Percentiles rank a stretch among this genome's conserved stretches.
phyloP scores from a whole-genome alignment of 1,140 invertebrate genomes.

The Venturia canescens region DNA sequence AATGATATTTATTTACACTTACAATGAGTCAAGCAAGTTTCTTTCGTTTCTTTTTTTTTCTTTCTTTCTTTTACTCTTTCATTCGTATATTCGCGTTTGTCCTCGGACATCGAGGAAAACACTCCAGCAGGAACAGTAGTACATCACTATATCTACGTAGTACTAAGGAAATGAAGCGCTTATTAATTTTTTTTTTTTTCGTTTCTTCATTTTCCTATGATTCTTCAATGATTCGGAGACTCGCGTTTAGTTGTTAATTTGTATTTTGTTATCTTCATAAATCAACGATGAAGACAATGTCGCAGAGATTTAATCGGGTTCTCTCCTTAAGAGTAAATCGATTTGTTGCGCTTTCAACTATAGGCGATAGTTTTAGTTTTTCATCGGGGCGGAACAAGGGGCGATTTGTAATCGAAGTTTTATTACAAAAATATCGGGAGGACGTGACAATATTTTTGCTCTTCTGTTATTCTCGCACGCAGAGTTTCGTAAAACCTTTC shows the following conservation, averaged over 20 bases:
- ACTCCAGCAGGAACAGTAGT: conserved; percentile 38
- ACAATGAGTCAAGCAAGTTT: conserved; percentile 58
- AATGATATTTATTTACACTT: conserved; percentile 73
- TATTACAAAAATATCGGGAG: conserved; percentile 33
- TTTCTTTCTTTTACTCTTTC: conserved; percentile 1
- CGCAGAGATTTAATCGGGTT: neutral
- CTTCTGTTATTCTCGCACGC: neutral
- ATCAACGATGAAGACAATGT: conserved; percentile 7
- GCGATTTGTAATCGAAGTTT: conserved; percentile 28
- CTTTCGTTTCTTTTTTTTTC: neutral
- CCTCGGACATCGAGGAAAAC: conserved; percentile 23
- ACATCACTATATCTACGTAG: conserved; percentile 33
- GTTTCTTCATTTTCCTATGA: neutral
- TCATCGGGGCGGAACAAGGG: neutral
- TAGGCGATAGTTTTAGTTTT: neutral
- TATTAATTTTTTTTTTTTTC: neutral
- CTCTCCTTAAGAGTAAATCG: neutral
- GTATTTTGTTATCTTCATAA: conserved; percentile 18
- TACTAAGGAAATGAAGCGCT: conserved; percentile 34
- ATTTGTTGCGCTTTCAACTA: conserved; percentile 27
- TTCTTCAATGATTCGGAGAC: conserved; percentile 4
- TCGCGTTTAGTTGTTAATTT: neutral
- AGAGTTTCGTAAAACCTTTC: conserved; percentile 8
- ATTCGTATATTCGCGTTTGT: conserved; percentile 27
- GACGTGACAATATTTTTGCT: conserved; percentile 12